Evolutionary conservation across 2,797 vertebrate species (phyloP), one percentile per base, ranked within the genome.

Genomic region (Ibycter americanus): DNA sequence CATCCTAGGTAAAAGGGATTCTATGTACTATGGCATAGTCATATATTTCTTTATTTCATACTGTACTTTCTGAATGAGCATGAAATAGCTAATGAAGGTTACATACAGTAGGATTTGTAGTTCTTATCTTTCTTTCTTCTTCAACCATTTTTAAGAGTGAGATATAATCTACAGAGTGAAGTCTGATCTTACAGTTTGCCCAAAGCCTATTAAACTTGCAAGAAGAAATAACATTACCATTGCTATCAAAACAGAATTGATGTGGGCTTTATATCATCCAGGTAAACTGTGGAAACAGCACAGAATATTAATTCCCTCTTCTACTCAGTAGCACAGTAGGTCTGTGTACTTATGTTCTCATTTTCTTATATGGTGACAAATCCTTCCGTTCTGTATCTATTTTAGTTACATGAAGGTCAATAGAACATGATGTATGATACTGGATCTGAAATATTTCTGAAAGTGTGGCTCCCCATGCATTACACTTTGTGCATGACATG

Each of bases 291-390:
- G 58, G 73, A 84, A 91, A 77, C 8, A 17, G 22, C 61, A 52
- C 40, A 62, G 29, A 47, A 17, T 62, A 94, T 59, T 55, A 34
- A 63, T 82, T 80, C 55, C 32, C 25, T 87, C 18, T 63, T 93
- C 54, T 82, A 73, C 36, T 91, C 29, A 83, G 55, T 56, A 62
- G 7, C 62, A 62, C 44, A 59, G 27, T 67, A 89, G 67, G 83
- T 89, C 29, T 67, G 18, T 31, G 55, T 61, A 83, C 31, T 86
- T 93, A 70, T 40, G 10, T 74, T 84, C 87, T 85, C 9, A 31
- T 65, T 87, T 95, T 79, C 79, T 84, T 82, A 44, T 40, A 92
- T 88, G 61, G 27, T 88, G 32, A 56, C n/a, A 94, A 87, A 81
- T 59, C 72, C 29, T 81, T 38, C 73, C 51, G 23, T 73, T 68